Evolutionary conservation across 2,113 vertebrate genomes (phyloP), one percentile per base, ranked within the genome.

Genomic region (Pseudonaja textilis): DNA sequence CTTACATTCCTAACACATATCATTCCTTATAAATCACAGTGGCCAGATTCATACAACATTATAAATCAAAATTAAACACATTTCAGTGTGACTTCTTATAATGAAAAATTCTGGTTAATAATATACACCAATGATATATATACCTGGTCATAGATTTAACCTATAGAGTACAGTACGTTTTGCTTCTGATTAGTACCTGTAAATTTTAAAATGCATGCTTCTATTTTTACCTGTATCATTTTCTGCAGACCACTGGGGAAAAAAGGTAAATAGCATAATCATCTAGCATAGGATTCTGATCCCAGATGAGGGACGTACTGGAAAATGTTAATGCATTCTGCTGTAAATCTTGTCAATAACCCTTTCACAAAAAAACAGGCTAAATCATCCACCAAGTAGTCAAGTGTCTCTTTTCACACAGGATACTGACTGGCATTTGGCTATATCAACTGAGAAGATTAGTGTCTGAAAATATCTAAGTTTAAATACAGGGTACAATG

Each of bases 261-360:
- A 39, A 90, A 69, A 69, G 5, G 64, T 22, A 90, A 39, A 26
- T 34, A 54, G 23, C 1, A 26, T 42, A 91, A n/a, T 91, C 12
- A 3, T 39, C 5, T 20, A 26, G 7, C 85, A 1, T 0, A 11
- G 64, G 26, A 20, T 52, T 47, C 81, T 92, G 85, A 89, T 93
- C 42, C 45, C 85, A 45, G 87, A n/a, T 5, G 26, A 54, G 9
- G 91, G 89, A 52, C 1, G 16, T 85, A 2, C 69, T 86, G 88
- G 87, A 34, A 45, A 94, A 88, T 92, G 91, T 29, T 94, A 92
- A 92, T 87, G n/a, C 69, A 91, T 90, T 88, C 55, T 52, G 20
- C 14, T 85, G 59, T n/a, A 0, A 0, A 93, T 86, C 16, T 56
- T 54, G 85, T 74, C 93, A 5, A 34, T 34, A 9, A 64, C 91